phyloP scores from a whole-genome alignment of 2,113 vertebrate genomes.

The Dipodomys stephensi region DNA sequence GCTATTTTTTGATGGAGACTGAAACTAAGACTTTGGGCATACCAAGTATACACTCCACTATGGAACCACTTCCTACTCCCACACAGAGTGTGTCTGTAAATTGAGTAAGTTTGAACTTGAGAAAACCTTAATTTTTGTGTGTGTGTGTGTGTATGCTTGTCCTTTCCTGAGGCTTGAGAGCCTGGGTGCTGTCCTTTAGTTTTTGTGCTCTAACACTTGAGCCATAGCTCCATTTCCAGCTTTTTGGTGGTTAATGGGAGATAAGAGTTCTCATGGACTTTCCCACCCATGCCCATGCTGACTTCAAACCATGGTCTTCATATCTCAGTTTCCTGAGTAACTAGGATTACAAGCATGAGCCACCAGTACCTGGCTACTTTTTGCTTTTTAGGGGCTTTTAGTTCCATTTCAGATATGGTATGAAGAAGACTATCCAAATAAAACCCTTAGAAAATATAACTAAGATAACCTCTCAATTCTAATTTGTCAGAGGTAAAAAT shows the following conservation, averaged over 20 bases:
- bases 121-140: not conserved
- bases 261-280: too few relatives aligned
- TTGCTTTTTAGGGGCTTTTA: slow-evolving; percentile 49
- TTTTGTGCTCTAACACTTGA: too few relatives aligned
- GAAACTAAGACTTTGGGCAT: not conserved
- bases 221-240: too few relatives aligned
- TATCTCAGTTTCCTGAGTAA: too few relatives aligned
- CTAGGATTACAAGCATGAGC: too few relatives aligned
- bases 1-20: not conserved
- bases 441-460: slow-evolving; percentile 6
- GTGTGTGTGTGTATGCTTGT: too few relatives aligned
- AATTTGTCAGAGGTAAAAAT: not conserved
- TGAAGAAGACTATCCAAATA: slow-evolving; percentile 1
- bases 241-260: too few relatives aligned
- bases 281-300: too few relatives aligned
- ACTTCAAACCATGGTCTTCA: too few relatives aligned
- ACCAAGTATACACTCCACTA: not conserved
- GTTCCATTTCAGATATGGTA: not conserved
- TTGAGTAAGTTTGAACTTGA: not conserved
- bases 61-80: not conserved
- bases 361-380: not conserved
- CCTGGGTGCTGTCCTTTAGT: not conserved
- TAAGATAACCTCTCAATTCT: slow-evolving; percentile 17
- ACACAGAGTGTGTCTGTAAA: not conserved
- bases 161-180: too few relatives aligned